Conservation (phyloP, 2,888 invertebrate species). For the Caenorhabditis becei region DNA sequence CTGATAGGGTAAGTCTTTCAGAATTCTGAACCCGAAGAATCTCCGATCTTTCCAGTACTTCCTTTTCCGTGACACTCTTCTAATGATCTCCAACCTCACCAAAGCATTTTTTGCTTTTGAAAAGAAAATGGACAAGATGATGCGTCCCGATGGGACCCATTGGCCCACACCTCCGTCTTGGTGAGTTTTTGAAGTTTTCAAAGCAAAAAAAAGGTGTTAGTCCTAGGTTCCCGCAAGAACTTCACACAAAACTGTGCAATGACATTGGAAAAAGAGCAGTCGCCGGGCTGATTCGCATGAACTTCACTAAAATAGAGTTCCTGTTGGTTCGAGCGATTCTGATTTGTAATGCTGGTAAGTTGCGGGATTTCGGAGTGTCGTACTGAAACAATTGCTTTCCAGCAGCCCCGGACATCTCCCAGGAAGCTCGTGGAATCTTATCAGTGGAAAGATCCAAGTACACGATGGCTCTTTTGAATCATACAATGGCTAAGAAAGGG, state of each 20-base stretch:
- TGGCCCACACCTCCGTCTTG: constrained; percentile 15
- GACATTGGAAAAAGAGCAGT: constrained; percentile 36
- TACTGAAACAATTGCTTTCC: constrained; percentile 1
- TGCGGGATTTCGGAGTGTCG: background rate
- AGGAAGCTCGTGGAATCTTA: constrained; percentile 14
- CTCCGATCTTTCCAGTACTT: constrained; percentile 28
- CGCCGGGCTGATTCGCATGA: constrained; percentile 21
- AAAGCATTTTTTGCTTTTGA: constrained; percentile 32
- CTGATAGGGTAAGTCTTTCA: constrained; percentile 35
- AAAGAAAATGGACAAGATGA: constrained; percentile 30
- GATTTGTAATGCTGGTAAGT: constrained; percentile 41
- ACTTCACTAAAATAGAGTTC: constrained; percentile 45
- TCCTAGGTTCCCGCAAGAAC: constrained; percentile 9
- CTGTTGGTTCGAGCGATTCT: constrained; percentile 42
- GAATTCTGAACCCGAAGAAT: background rate
- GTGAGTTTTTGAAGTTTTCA: constrained; percentile 16
- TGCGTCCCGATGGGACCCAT: constrained; percentile 38
- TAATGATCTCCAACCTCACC: constrained; percentile 46
- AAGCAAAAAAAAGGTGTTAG: background rate
- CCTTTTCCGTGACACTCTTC: constrained; percentile 45
- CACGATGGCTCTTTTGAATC: constrained; percentile 35
- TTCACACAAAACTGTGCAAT: background rate
- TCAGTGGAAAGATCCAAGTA: constrained; percentile 41
- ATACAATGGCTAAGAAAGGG: constrained; percentile 34
- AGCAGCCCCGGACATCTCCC: constrained; percentile 47